Evolutionary conservation across 1,140 invertebrate species (phyloP).

Genomic region (Hydropsyche tenuis): DNA sequence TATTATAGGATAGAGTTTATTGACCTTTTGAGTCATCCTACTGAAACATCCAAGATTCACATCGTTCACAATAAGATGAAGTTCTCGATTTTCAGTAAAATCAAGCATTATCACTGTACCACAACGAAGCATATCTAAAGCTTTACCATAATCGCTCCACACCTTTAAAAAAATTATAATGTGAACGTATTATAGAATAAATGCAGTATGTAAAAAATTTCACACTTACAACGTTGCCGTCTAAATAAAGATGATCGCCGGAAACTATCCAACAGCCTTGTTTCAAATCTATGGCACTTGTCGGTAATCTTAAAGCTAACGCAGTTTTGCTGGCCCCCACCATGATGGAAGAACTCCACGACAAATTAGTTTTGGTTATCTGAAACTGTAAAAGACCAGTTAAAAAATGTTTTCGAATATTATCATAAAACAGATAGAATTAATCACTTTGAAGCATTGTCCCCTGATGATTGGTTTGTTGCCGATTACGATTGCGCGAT

Average conservation of each 20-base stretch:
- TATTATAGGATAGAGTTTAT: slow-evolving; percentile 42
- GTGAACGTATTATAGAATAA: not conserved
- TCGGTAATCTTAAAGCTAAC: slow-evolving; percentile 19
- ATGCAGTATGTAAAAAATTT: too few species aligned
- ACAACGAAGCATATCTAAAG: slow-evolving; percentile 31
- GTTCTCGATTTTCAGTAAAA: slow-evolving; percentile 46
- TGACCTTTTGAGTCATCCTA: slow-evolving; percentile 39
- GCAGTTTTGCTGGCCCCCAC: slow-evolving; percentile 34
- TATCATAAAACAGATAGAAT: not conserved
- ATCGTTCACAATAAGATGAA: slow-evolving; percentile 42
- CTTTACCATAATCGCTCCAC: slow-evolving; percentile 42
- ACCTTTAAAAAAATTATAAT: slow-evolving; percentile 34
- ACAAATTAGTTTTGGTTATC: slow-evolving; percentile 32
- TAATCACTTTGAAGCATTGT: slow-evolving; percentile 41
- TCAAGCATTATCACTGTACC: slow-evolving; percentile 38
- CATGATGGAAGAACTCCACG: slow-evolving; percentile 38
- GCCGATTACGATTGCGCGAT: slow-evolving; percentile 38
- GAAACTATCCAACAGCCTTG: slow-evolving; percentile 48
- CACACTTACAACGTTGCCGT: slow-evolving; percentile 35
- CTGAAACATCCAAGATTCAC: slow-evolving; percentile 42
- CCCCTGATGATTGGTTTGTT: slow-evolving; percentile 39
- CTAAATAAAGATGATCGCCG: slow-evolving; percentile 42
- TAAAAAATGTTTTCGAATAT: not conserved
- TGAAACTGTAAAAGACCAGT: slow-evolving; percentile 37
- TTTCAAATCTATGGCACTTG: slow-evolving; percentile 35